Percentiles rank a stretch among this genome's conserved stretches.
phyloP scores from a whole-genome alignment of 2,797 vertebrate genomes.

The Rhinatrema bivittatum region DNA sequence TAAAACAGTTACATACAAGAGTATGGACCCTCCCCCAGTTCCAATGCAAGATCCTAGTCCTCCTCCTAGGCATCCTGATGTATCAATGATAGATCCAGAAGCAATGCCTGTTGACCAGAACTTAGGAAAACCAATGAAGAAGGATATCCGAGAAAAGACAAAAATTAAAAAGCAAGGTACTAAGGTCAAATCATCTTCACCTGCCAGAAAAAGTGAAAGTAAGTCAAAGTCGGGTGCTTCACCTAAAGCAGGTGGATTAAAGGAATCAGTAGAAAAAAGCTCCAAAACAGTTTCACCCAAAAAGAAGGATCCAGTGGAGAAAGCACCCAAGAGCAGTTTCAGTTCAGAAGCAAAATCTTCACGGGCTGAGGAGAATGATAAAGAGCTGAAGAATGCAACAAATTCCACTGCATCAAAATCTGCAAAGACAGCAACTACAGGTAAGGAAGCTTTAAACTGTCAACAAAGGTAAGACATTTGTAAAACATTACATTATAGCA shows the following conservation, averaged over 20 bases:
- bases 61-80: slow-evolving; percentile 79
- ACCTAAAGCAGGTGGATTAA: slow-evolving; percentile 67
- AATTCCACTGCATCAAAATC: slow-evolving; percentile 85
- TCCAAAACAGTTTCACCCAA: slow-evolving; percentile 81
- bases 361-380: slow-evolving; percentile 81
- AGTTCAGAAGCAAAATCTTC: slow-evolving; percentile 56
- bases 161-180: slow-evolving; percentile 82
- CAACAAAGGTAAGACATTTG: no score
- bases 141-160: slow-evolving; percentile 76
- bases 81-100: slow-evolving; percentile 94
- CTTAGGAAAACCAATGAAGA: slow-evolving; percentile 75
- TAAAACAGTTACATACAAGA: slow-evolving; percentile 86
- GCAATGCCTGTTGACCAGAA: slow-evolving; percentile 77
- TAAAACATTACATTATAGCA: no score
- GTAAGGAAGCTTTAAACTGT: slow-evolving; percentile 44
- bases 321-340: slow-evolving; percentile 48
- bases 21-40: slow-evolving; percentile 79
- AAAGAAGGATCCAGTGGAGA: slow-evolving; percentile 70
- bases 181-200: slow-evolving; percentile 82
- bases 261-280: slow-evolving; percentile 69
- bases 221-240: slow-evolving; percentile 60
- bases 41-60: slow-evolving; percentile 80
- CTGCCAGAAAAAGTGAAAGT: slow-evolving; percentile 74
- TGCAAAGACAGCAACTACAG: slow-evolving; percentile 73
- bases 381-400: slow-evolving; percentile 87